Conservation (phyloP, 2,888 invertebrate species). For the Brenthis daphne region DNA sequence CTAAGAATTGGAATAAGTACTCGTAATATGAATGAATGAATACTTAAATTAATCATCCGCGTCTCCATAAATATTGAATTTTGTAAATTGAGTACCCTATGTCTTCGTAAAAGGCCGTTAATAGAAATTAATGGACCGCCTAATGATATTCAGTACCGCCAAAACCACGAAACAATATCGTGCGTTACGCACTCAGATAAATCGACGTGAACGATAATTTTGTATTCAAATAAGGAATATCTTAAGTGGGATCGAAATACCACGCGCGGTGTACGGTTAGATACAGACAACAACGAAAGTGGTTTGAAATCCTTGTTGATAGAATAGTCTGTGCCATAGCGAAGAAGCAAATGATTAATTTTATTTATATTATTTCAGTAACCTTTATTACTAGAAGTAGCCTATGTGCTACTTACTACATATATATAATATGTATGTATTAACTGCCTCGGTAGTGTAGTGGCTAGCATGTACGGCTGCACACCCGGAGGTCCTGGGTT, state of each 20-base stretch:
- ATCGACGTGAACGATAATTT: slow-evolving; percentile 62
- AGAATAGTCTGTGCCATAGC: neutral
- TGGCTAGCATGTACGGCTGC: too few species aligned
- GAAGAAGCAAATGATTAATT: too few species aligned
- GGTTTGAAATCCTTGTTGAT: neutral
- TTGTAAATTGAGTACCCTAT: neutral
- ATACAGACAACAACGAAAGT: slow-evolving; percentile 50
- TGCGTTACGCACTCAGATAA: slow-evolving; percentile 49
- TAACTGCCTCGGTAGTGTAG: too few species aligned
- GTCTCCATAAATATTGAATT: neutral
- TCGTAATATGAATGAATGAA: too few species aligned
- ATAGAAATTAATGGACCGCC: slow-evolving; percentile 58
- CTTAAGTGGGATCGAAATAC: slow-evolving; percentile 69
- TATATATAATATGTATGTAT: too few species aligned
- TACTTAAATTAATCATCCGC: neutral
- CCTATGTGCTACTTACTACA: too few species aligned
- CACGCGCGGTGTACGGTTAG: slow-evolving; percentile 46
- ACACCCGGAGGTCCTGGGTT: too few species aligned
- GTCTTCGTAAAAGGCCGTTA: slow-evolving; percentile 38
- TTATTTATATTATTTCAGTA: too few species aligned
- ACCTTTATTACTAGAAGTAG: too few species aligned
- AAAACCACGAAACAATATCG: slow-evolving; percentile 51
- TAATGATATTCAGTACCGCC: slow-evolving; percentile 40
- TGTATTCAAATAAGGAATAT: slow-evolving; percentile 72
- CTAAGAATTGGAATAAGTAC: too few species aligned